phyloP scores from a whole-genome alignment of 2,113 vertebrate genomes.

The Ageneiosus marmoratus region DNA sequence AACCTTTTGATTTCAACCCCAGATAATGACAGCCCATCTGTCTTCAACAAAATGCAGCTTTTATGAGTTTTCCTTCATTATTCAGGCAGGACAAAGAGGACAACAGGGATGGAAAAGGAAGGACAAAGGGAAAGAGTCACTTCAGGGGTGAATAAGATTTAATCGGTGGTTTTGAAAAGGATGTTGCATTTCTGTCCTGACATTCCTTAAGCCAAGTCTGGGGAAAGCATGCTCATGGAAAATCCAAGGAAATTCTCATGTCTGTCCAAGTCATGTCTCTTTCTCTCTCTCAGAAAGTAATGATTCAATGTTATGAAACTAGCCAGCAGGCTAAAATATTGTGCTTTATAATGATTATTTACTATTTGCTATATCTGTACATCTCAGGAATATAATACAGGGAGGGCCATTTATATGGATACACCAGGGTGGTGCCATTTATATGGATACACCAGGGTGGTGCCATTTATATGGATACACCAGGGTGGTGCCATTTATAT shows the following conservation, averaged over 20 bases:
- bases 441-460: too few relatives aligned
- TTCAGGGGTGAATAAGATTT: conserved; percentile 18
- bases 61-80: neutral
- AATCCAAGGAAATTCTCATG: neutral
- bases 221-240: neutral
- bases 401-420: too few relatives aligned
- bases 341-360: neutral
- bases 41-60: conserved; percentile 23
- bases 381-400: neutral
- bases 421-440: too few relatives aligned
- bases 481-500: too few relatives aligned
- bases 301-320: neutral
- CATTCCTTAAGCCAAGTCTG: neutral
- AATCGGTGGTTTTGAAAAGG: conserved; percentile 37
- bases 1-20: conserved; percentile 19
- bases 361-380: neutral
- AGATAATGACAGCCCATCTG: conserved; percentile 18
- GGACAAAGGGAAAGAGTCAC: conserved; percentile 27
- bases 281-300: neutral
- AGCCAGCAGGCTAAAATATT: neutral
- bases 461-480: too few relatives aligned
- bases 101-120: neutral
- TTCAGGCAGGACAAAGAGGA: conserved; percentile 40
- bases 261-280: neutral
- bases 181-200: neutral